Base-by-base conservation (phyloP, 2,888 invertebrate species). In the Scaptomyza reducta region DNA sequence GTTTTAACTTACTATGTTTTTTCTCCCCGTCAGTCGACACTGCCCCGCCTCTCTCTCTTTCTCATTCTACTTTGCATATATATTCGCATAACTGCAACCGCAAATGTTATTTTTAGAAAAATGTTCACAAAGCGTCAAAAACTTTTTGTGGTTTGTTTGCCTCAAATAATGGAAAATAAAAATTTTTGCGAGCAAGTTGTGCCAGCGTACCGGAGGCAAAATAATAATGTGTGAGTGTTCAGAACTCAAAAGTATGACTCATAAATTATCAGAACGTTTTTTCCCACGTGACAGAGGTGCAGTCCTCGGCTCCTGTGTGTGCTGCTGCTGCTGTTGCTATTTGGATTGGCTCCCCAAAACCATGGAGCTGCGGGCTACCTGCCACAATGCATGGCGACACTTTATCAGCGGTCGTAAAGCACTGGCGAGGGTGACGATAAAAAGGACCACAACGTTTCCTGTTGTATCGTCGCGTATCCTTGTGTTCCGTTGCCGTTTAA, bases 381-480 rank as follows among this genome's bases (percentile, higher is more conserved):
- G 16, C 13, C 51, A 85, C 85, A 80, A 85, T 85, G 80, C 79
- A 45, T 51, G 62, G 77, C 74, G 77, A 79, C 86, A 86, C 80
- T 86, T 86, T 81, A 81, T 81, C 86, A 77, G 74, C 47, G 60
- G 29, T 50, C 65, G 62, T 68, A 50, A 65, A 65, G 56, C 55
- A 51, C 61, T 29, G 60, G 51, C 66, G 54, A 65, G 50, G 49
- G 31, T 31, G 40, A 27, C 58, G 61, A 55, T 55, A 45, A 56
- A 58, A 38, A 11, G 59, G 56, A 60, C 49, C 46, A 27, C 25
- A 35, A 54, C 40, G 29, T 25, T 45, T 49, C 47, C 46, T n/a
- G 25, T 33, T 49, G 33, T 42, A 27, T 14, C 4, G 6, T 13
- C 14, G 7, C 16, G 49, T 44, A 22, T 57, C 33, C 50, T 54